A percentile compares a stretch with the other conserved stretches of the same genome.
These are phyloP conservation scores for Numida meleagris DNA, from an alignment of 2,113 vertebrate genomes.

Conservation along the genomic window DNA sequence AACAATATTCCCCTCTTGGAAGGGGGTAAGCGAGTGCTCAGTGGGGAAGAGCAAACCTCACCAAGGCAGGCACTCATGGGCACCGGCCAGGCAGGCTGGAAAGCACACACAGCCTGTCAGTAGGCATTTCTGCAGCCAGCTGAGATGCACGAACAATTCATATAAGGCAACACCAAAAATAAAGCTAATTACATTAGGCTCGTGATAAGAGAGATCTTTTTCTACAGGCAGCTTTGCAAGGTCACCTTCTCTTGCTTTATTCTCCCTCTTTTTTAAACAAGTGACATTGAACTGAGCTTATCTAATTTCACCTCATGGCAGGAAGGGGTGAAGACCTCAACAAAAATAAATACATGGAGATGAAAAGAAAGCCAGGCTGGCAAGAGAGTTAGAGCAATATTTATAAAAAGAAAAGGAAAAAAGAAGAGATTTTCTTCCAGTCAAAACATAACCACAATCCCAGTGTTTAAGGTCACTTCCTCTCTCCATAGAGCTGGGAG, in stretches of 20 bases:
- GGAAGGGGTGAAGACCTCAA: conserved; percentile 46
- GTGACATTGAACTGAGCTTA: neutral
- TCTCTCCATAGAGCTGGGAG: conserved; percentile 65
- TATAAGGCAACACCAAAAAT: conserved; percentile 43
- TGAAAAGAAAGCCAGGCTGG: neutral
- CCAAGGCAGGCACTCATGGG: neutral
- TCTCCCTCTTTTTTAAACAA: neutral
- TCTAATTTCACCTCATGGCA: neutral
- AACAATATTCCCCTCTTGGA: neutral
- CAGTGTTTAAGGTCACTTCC: conserved; percentile 81
- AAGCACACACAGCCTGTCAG: neutral
- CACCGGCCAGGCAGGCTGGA: neutral
- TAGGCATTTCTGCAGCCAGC: conserved; percentile 18
- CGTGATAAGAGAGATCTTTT: conserved; percentile 10
- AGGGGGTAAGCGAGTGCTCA: fast-evolving
- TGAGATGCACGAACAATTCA: neutral
- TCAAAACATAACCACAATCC: conserved; percentile 24
- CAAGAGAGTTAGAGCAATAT: neutral
- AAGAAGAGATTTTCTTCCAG: conserved; percentile 24
- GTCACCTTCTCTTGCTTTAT: conserved; percentile 36
- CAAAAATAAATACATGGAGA: neutral
- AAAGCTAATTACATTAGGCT: conserved; percentile 65
- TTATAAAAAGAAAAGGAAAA: neutral
- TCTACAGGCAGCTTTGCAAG: conserved; percentile 45
- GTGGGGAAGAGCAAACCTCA: neutral